These are phyloP conservation scores for Cybosia mesomella DNA, from an alignment of 2,888 invertebrate species.

Conservation along the genomic window DNA sequence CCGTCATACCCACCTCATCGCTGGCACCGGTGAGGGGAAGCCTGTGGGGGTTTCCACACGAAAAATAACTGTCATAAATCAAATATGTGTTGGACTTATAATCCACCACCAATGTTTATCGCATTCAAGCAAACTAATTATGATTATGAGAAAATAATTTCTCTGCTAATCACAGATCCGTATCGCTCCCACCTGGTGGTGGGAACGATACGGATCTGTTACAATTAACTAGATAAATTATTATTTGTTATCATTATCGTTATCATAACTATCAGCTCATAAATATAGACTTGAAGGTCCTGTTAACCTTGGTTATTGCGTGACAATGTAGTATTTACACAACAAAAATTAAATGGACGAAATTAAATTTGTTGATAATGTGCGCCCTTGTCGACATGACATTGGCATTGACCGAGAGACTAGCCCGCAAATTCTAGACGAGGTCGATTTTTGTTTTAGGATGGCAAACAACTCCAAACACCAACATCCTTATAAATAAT, in stretches of 20 bases:
- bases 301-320: not conserved
- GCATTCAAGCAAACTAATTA: no score
- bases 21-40: no score
- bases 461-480: not conserved
- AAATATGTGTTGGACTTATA: no score
- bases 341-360: not conserved
- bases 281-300: not conserved
- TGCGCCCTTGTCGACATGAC: conserved; percentile 30
- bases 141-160: no score
- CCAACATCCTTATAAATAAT: not conserved
- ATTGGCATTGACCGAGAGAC: conserved; percentile 58
- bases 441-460: conserved; percentile 33
- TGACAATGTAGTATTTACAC: not conserved
- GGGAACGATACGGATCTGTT: no score
- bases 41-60: no score
- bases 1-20: no score
- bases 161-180: no score
- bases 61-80: no score
- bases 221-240: no score
- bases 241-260: not conserved
- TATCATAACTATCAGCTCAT: not conserved
- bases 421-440: conserved; percentile 37
- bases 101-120: no score
- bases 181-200: no score
- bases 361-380: conserved; percentile 23